A percentile compares a stretch with the other conserved stretches of the same genome.
Evolutionary conservation across 2,113 vertebrate genomes (phyloP).

Genomic region (Lethenteron camtschaticum): DNA sequence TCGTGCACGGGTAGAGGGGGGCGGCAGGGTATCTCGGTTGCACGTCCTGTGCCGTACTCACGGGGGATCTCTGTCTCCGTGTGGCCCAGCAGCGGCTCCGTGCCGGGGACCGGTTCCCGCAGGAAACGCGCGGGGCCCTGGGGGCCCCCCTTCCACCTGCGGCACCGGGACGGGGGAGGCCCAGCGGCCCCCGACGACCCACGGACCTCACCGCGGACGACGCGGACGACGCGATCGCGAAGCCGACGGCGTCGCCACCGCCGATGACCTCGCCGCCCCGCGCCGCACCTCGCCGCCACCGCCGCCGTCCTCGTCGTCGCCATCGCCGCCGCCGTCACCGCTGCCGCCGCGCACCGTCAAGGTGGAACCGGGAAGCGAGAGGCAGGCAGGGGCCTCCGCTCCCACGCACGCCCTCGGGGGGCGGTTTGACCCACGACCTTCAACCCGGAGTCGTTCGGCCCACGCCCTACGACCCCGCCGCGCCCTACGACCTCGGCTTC

Average conservation of each 20-base stretch:
- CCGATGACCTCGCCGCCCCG: constrained; percentile 23
- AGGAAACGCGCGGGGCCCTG: too few species aligned
- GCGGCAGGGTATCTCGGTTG: too few species aligned
- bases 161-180: constrained; percentile 41
- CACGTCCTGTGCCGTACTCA: too few species aligned
- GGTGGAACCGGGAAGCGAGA: constrained; percentile 44
- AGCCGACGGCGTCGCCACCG: constrained; percentile 17
- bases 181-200: constrained; percentile 26
- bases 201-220: constrained; percentile 27
- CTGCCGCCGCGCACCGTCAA: constrained; percentile 14
- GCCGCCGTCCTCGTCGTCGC: constrained; percentile 12
- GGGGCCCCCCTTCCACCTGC: constrained; percentile 9
- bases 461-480: too few species aligned
- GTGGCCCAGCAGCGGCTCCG: too few species aligned
- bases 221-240: constrained; percentile 20
- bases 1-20: too few species aligned
- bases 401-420: constrained; percentile 20
- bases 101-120: too few species aligned
- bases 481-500: too few species aligned
- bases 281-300: constrained; percentile 22
- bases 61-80: too few species aligned
- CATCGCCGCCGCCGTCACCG: too few species aligned
- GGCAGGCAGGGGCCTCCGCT: constrained; percentile 31
- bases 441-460: too few species aligned
- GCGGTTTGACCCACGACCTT: too few species aligned